Base-by-base conservation (phyloP, 2,113 vertebrate species). In the Trogon melanurus region DNA sequence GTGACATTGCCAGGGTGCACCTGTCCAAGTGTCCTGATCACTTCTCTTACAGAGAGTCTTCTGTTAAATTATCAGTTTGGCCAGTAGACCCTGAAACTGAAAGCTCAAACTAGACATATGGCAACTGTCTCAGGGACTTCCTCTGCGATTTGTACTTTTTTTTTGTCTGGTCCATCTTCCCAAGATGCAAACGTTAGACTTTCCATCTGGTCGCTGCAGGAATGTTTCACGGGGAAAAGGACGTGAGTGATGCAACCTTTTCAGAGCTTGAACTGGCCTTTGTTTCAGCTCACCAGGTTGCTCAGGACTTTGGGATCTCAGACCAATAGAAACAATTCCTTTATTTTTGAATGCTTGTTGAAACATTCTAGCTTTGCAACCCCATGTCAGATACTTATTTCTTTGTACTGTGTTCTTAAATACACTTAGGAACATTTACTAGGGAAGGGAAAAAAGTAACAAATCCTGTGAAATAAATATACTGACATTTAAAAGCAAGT, bases 401-500 rank as follows among this genome's bases (percentile, higher is more conserved):
- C 6, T 73, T 51, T 44, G 22, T 19, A 5, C 29, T 10, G 74
- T 91, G 53, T 79, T 38, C 34, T 79, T 66, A 58, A 76, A 44
- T 60, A 56, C 5, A 27, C 26, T 85, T 9, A 48, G 26, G 9
- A 83, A 20, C 29, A 36, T 47, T 76, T 4, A 10, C 21, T 32
- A 48, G 19, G 36, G 27, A 85, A 85, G 2, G 11, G 14, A 76
- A 95, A 88, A 62, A 62, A 61, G 41, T 5, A 67, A 48, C 34
- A 91, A 94, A 81, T 41, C 27, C 26, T 6, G 17, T 34, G 23
- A 44, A 72, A 91, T 79, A 89, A 94, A 80, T 57, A 53, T 4
- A 51, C 51, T 89, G 61, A 75, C 66, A 82, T 79, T 67, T 89
- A 51, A 88, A 88, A 85, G 50, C 45, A 89, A 88, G 56, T 41